Evolutionary conservation across 92 coral and sea anemone species (phyloP), one percentile per base, ranked within the genome.

Genomic region (Porites evermanni): DNA sequence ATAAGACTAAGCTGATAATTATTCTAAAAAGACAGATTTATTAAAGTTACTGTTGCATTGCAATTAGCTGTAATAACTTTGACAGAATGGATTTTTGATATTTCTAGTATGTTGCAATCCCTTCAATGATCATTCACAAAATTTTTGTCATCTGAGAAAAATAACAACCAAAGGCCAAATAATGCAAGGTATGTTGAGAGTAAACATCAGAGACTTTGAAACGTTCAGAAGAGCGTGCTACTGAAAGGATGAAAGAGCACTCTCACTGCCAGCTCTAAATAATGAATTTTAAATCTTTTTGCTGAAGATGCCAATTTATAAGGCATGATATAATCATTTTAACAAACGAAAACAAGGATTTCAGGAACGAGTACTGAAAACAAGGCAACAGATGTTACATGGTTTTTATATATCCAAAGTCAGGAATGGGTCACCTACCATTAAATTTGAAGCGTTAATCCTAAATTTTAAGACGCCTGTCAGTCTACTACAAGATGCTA

Each of bases 341-440:
- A 23, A 26, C 6, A 12, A 58, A 23, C 13, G 23, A 47, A 29
- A 59, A 67, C 52, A 59, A 44, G 18, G 32, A 29, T 58, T 58
- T 76, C 17, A 3, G 23, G 24, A 59, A 60, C 8, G 26, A 76
- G 53, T 58, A 69, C 1, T 38, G 16, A 74, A 7, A 13, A 16
- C 69, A 26, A 1, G 2, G 14, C 3, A 76, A 76, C 80, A 76
- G 80, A 67, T 76, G 80, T 76, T 7, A 38, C 52, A 14, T 56
- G 16, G 61, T 56, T 54, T 54, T 54, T 13, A 24, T 1, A 1
- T 23, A 38, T 14, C 6, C 1, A 23, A 24, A 38, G 72, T 67
- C 72, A 24, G 29, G 38, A 76, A 76, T 56, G 61, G 61, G 16
- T 2, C 0, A 56, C 14, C 60, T 3, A 76, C 29, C 80, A 50